Evolutionary conservation across 1,140 invertebrate species (phyloP), one percentile per base, ranked within the genome.

Genomic region (Euura saliciscinereae): DNA sequence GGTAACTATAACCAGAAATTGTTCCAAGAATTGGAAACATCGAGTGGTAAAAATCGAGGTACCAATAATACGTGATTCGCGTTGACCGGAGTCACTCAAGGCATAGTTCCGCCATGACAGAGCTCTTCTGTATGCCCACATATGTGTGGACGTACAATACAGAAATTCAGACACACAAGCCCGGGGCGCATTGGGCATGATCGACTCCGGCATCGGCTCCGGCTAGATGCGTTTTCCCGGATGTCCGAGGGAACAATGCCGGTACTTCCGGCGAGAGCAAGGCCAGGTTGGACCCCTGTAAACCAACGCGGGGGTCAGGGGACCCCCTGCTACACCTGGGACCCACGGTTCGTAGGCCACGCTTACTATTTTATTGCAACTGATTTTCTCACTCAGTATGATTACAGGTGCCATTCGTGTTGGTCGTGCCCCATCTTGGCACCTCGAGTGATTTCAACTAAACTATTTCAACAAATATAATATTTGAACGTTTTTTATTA

Each of bases 231-330:
- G 82, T 85, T 86, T 86, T 86, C 84, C 85, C 84, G 85, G 85
- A 87, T 86, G 84, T 80, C 78, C 78, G 80, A 81, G 79, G 85
- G 86, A 75, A 87, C 84, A 87, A 87, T 86, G 75, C 78, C 77
- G 66, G 74, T 74, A 77, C 81, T 85, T 87, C 85, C 85, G 85
- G 59, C 74, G 78, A 76, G 70, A 73, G 80, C 84, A 86, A 86
- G 85, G 84, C 82, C 84, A 86, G 75, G 51, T 59, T 59, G 51
- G 78, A 67, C 66, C 43, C 66, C 13, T 64, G 28, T 10, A 64
- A 10, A 13, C 59, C 13, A 64, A 10, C 10, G 66, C 13, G 66
- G 79, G 81, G 80, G 76, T 81, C 51, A n/a, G 51, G 51, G 51
- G 28, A 28, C 51, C 51, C 51, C 51, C 51, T 59, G 51, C 51